Percentiles rank a stretch among this genome's conserved stretches.
phyloP scores from a whole-genome alignment of 2,797 vertebrate genomes.

The Otus scops region DNA sequence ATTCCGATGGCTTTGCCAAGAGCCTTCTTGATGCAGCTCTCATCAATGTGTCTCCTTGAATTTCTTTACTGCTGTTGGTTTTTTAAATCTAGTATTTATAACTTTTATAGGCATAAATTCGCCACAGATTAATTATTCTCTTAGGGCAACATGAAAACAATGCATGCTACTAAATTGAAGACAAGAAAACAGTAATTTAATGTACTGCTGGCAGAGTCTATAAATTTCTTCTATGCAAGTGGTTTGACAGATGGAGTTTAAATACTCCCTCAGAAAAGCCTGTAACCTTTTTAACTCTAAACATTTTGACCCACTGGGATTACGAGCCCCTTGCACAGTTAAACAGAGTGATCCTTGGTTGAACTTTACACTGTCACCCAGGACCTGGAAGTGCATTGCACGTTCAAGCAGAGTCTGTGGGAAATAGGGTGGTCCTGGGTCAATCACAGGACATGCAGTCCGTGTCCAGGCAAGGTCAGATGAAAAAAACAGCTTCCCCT shows the following conservation, averaged over 20 bases:
- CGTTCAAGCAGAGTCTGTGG: background rate
- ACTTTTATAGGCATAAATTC: background rate
- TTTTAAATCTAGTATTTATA: background rate
- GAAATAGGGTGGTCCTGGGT: background rate
- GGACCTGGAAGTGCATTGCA: conserved; percentile 1
- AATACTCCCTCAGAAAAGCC: conserved; percentile 12
- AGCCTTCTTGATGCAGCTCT: background rate
- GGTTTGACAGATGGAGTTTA: conserved; percentile 36
- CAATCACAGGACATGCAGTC: background rate
- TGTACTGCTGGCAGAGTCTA: background rate
- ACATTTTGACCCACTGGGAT: conserved; percentile 26
- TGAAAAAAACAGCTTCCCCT: background rate
- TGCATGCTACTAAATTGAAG: background rate
- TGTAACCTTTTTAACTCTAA: conserved; percentile 43
- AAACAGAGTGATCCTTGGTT: background rate
- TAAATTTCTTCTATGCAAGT: background rate
- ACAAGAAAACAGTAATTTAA: background rate
- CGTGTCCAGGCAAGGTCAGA: background rate
- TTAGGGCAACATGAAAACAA: background rate
- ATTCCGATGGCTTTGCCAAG: background rate
- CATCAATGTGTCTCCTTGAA: background rate
- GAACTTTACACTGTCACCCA: background rate
- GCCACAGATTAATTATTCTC: background rate
- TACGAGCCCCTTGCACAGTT: background rate
- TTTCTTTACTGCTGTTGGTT: background rate